Conservation (phyloP, 2,113 vertebrate genomes). For the Megaleporinus macrocephalus region DNA sequence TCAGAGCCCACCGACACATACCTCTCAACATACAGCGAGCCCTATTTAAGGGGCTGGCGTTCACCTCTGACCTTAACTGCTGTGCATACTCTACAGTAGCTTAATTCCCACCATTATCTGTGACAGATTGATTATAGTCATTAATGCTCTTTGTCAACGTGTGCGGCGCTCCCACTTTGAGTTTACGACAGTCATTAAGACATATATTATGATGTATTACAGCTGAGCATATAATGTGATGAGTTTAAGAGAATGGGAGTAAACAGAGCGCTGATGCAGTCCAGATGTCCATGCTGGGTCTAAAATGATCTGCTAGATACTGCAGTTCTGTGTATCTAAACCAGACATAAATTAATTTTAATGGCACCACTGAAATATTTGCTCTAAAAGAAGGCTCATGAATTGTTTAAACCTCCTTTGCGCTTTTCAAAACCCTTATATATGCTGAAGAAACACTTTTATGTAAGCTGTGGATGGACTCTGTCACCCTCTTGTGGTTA, state of each 20-base stretch:
- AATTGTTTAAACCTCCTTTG: background rate
- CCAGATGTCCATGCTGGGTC: constrained; percentile 29
- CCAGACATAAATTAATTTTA: background rate
- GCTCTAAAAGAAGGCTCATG: background rate
- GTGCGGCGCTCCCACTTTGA: background rate
- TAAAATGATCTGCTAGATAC: background rate
- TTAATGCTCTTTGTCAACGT: constrained; percentile 10
- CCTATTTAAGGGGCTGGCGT: background rate
- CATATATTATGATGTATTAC: constrained; percentile 34
- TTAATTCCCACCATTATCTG: constrained; percentile 10
- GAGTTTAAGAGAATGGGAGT: constrained; percentile 32
- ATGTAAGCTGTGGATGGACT: background rate
- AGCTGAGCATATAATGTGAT: constrained; percentile 30
- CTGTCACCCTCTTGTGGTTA: constrained; percentile 49
- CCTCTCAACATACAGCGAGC: background rate
- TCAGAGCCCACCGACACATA: constrained; percentile 21
- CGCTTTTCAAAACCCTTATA: background rate
- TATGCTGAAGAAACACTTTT: background rate
- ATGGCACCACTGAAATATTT: background rate
- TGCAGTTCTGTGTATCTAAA: too few relatives aligned
- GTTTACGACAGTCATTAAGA: constrained; percentile 29
- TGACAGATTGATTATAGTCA: constrained; percentile 26
- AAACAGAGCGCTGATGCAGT: constrained; percentile 18
- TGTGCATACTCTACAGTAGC: constrained; percentile 12
- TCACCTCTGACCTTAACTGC: constrained; percentile 24